Evolutionary conservation across 2,797 vertebrate species (phyloP), one percentile per base, ranked within the genome.

Genomic region (Phaenicophaeus curvirostris): DNA sequence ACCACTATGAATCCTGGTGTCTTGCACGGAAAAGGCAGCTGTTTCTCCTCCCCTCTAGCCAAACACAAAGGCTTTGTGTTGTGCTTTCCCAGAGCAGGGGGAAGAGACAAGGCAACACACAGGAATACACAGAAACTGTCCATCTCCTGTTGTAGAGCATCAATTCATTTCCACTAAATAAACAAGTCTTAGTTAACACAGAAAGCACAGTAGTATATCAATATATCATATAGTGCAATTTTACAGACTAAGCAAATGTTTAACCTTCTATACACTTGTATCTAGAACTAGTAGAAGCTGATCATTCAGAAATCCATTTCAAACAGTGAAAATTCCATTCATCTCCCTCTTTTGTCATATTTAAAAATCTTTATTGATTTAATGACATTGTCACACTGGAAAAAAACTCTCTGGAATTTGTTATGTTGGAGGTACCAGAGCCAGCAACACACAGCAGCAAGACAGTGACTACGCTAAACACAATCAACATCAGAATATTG

Each of bases 61-160:
- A 81, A 66, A 92, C 94, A 95, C 92, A 96, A 96, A 94, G 89
- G 92, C 94, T 94, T 96, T 94, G 91, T 95, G 89, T 31, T 48
- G 44, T 63, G 87, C 68, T 58, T 78, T 75, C 87, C 63, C 72
- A 89, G 87, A 87, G 78, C 51, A 94, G 67, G 77, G 61, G 73
- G 62, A 68, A 88, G 66, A 83, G 59, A 85, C 63, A 63, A 79
- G 8, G 1, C 44, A 87, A 90, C 62, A 89, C 50, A 71, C 18
- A 65, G 65, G 55, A 85, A 90, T 44, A 94, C 24, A 72, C 23
- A 91, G 68, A 81, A 89, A 66, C 62, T 83, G 62, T 74, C 87
- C 35, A 8, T 83, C 78, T 83, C 62, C 92, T 59, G 8, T 53
- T 85, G 83, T 17, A 80, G 48, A 87, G 31, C 6, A 69, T 31